These are phyloP conservation scores for Melanotaenia maccullochi DNA, from an alignment of 2,797 vertebrate genomes.

Conservation along the genomic window DNA sequence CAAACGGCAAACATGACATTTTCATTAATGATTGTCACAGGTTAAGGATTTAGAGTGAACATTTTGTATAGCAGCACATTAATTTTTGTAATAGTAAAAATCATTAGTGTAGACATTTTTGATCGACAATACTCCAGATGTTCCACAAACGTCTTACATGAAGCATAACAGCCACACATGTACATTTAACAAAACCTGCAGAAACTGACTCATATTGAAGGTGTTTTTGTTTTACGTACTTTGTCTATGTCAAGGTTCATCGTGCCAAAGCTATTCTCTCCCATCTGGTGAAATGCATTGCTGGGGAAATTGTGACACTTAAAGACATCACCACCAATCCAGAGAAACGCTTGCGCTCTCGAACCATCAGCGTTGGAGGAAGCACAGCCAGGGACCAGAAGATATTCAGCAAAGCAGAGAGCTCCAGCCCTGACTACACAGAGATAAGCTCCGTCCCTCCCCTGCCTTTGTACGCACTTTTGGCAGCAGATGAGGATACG, in stretches of 20 bases:
- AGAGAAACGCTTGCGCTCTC: conserved; percentile 89
- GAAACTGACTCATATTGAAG: neutral
- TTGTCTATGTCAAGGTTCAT: conserved; percentile 78
- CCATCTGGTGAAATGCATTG: conserved; percentile 97
- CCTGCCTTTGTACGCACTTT: conserved; percentile 92
- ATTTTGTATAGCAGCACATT: neutral
- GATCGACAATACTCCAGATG: neutral
- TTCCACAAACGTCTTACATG: neutral
- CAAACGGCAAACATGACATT: neutral
- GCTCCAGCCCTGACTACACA: conserved; percentile 86
- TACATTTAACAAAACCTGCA: conserved; percentile 7
- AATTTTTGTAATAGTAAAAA: too few species aligned
- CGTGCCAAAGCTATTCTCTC: conserved; percentile 96
- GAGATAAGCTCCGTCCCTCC: conserved; percentile 98
- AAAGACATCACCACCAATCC: conserved; percentile 84
- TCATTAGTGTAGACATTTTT: neutral
- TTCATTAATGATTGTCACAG: neutral
- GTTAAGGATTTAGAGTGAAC: neutral
- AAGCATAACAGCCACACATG: neutral
- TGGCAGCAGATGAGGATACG: conserved; percentile 92
- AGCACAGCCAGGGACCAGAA: conserved; percentile 91
- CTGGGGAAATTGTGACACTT: conserved; percentile 92
- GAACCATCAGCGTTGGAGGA: conserved; percentile 94
- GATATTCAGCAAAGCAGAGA: conserved; percentile 89
- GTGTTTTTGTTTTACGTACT: neutral